phyloP scores from a whole-genome alignment of 1,140 invertebrate species.

The Alviniconcha marisindica region DNA sequence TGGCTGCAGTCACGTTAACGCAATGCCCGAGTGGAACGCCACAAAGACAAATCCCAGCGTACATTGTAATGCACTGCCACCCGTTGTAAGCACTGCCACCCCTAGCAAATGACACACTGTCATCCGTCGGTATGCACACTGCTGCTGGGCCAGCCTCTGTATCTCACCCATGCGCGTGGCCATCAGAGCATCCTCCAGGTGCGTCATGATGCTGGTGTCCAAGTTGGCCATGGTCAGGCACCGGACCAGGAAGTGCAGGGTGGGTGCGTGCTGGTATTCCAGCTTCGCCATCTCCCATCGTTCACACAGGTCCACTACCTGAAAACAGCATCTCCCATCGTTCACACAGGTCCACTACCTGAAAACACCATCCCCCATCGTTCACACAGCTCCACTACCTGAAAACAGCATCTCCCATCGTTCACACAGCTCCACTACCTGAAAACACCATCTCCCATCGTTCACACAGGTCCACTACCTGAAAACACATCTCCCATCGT shows the following conservation, averaged over 20 bases:
- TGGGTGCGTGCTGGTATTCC: not conserved
- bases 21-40: too few species aligned
- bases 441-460: not conserved
- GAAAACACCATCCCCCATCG: not conserved
- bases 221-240: slow-evolving; percentile 15
- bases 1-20: too few species aligned
- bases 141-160: too few species aligned
- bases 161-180: not conserved
- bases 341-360: not conserved
- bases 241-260: slow-evolving; percentile 18
- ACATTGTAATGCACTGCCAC: too few species aligned
- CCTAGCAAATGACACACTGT: too few species aligned
- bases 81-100: too few species aligned
- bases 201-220: not conserved
- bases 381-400: not conserved
- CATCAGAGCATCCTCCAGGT: not conserved
- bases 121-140: too few species aligned
- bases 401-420: not conserved
- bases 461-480: not conserved
- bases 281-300: slow-evolving; percentile 4
- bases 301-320: not conserved
- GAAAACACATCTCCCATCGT: not conserved
- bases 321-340: not conserved
- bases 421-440: not conserved
- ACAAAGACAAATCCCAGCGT: too few species aligned